Percentiles rank a stretch among this genome's conserved stretches.
Conservation (phyloP, 2,113 vertebrate species). For the Perca fluviatilis region DNA sequence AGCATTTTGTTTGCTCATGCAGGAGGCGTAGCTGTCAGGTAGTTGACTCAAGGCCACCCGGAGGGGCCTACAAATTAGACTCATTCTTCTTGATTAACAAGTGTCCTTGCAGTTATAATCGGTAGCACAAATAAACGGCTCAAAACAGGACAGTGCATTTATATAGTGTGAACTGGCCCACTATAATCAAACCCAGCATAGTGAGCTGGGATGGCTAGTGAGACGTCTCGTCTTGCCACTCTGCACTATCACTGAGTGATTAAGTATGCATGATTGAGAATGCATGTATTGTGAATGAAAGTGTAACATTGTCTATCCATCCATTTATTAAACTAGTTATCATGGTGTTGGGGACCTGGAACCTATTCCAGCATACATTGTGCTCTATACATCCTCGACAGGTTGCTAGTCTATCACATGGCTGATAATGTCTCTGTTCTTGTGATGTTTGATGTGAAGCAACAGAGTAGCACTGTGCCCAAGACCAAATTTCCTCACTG, state of each 20-base stretch:
- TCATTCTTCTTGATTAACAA: conserved; percentile 18
- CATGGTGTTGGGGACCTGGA: background rate
- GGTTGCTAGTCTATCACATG: background rate
- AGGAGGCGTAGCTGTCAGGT: conserved; percentile 30
- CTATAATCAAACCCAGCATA: background rate
- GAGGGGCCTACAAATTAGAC: background rate
- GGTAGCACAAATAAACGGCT: background rate
- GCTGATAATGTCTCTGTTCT: background rate
- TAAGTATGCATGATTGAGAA: background rate
- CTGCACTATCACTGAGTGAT: background rate
- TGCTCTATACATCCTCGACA: background rate
- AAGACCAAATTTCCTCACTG: too few species aligned
- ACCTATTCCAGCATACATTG: background rate
- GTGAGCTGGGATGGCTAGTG: background rate
- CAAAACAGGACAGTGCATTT: background rate
- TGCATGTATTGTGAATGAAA: background rate
- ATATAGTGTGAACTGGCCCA: background rate
- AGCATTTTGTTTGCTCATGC: conserved; percentile 53
- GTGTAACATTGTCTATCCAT: conserved; percentile 5
- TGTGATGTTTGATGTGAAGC: too few species aligned
- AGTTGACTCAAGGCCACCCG: conserved; percentile 3
- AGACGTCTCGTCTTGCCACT: background rate
- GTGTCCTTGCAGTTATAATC: conserved; percentile 5
- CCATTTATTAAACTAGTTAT: background rate
- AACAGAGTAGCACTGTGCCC: too few species aligned